A percentile compares a stretch with the other conserved stretches of the same genome.
Evolutionary conservation across 1,140 invertebrate species (phyloP).

Genomic region (Anastrepha obliqua): DNA sequence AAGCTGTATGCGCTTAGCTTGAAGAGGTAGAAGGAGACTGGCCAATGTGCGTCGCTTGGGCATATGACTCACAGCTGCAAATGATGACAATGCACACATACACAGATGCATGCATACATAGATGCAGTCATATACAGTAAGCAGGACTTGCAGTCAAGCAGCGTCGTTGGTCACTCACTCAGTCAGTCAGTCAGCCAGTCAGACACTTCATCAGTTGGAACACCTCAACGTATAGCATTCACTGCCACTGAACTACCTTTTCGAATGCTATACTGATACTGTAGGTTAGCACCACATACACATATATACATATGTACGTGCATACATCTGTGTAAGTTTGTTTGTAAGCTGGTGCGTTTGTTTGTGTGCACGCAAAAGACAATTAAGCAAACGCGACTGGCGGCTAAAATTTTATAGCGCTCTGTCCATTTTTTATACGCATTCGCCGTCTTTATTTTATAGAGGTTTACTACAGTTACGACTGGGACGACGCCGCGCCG

Average conservation of each 20-base stretch:
- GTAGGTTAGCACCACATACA: neutral
- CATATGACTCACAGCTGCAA: slow-evolving; percentile 7
- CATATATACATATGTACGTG: neutral
- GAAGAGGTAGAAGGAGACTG: neutral
- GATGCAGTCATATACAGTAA: neutral
- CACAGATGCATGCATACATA: too few species aligned
- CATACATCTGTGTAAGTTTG: neutral
- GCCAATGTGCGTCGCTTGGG: neutral
- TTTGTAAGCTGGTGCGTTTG: too few species aligned
- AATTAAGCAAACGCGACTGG: slow-evolving; percentile 43
- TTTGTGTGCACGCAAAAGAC: neutral
- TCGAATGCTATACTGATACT: too few species aligned
- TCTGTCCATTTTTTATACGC: slow-evolving; percentile 28
- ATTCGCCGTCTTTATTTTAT: slow-evolving; percentile 33
- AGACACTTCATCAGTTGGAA: neutral
- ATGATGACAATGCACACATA: neutral
- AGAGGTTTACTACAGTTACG: neutral
- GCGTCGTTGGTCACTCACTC: neutral
- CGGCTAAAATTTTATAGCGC: slow-evolving; percentile 29
- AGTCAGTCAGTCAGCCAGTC: neutral
- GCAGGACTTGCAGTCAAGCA: neutral
- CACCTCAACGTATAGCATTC: neutral
- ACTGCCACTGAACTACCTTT: slow-evolving; percentile 20
- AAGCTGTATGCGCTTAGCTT: neutral
- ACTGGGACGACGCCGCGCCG: too few species aligned